Conservation (phyloP, 2,888 invertebrate species). For the Mimumesa dahlbomi region DNA sequence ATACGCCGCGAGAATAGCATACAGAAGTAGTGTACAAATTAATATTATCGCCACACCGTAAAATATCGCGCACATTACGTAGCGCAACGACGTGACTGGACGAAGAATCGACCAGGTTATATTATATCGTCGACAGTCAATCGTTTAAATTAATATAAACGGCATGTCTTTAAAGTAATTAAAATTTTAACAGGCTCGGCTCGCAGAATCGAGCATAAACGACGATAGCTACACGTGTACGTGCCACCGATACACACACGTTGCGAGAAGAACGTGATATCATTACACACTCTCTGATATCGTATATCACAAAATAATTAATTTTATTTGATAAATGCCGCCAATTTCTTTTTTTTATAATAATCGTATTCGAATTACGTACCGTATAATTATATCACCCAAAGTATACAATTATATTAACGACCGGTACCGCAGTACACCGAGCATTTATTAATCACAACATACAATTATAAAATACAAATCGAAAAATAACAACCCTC, state of each 20-base stretch:
- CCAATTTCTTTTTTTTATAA: no score
- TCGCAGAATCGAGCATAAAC: background rate
- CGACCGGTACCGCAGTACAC: no score
- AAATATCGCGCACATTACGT: conserved; percentile 61
- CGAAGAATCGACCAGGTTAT: background rate
- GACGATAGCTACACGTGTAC: no score
- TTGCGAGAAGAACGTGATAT: background rate
- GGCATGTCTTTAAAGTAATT: background rate
- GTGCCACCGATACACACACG: background rate
- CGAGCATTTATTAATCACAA: no score
- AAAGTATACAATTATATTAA: no score
- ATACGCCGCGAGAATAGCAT: conserved; percentile 43
- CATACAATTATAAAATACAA: no score
- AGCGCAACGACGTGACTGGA: background rate
- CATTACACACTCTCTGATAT: no score
- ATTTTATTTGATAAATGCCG: no score
- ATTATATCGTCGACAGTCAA: background rate
- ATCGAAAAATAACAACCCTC: no score
- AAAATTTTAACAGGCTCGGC: background rate
- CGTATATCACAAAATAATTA: no score
- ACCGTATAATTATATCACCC: no score
- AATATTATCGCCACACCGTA: conserved; percentile 56
- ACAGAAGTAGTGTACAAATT: conserved; percentile 49
- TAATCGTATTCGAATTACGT: no score
- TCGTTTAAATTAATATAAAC: background rate